These are phyloP conservation scores for Hecatera dysodea DNA, from an alignment of 2,888 invertebrate genomes.

Conservation along the genomic window DNA sequence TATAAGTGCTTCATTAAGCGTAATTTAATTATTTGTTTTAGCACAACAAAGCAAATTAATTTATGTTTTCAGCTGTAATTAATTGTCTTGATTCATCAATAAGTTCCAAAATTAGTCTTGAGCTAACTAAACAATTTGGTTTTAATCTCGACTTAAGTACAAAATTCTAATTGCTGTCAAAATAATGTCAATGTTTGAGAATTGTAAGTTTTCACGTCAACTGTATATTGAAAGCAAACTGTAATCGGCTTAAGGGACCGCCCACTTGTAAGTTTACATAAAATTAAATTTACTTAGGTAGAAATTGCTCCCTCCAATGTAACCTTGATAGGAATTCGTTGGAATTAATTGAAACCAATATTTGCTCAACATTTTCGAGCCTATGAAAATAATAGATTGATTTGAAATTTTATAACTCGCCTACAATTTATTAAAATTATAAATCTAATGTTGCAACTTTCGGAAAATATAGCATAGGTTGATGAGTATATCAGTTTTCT, in stretches of 20 bases:
- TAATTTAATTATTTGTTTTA: slow-evolving; percentile 7
- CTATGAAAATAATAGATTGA: slow-evolving; percentile 51
- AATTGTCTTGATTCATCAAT: background rate
- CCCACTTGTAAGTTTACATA: slow-evolving; percentile 55
- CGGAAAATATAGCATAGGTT: background rate
- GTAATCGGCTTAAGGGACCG: slow-evolving; percentile 49
- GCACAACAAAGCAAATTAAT: slow-evolving; percentile 5
- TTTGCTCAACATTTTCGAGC: slow-evolving; percentile 50
- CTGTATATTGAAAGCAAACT: slow-evolving; percentile 52
- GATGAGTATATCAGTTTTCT: background rate
- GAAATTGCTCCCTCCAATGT: slow-evolving; percentile 53
- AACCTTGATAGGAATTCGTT: slow-evolving; percentile 49
- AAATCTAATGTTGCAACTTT: background rate
- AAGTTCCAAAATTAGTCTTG: slow-evolving; percentile 2
- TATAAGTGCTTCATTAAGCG: background rate
- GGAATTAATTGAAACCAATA: slow-evolving; percentile 65
- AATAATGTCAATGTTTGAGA: slow-evolving; percentile 35
- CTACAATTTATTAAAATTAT: slow-evolving; percentile 21
- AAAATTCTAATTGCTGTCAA: slow-evolving; percentile 20
- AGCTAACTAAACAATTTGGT: slow-evolving; percentile 4
- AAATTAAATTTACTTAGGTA: slow-evolving; percentile 61
- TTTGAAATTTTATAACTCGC: slow-evolving; percentile 28
- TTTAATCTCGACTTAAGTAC: slow-evolving; percentile 17
- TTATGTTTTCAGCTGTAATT: background rate
- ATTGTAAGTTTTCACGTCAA: slow-evolving; percentile 49